Conservation (phyloP, 2,888 invertebrate species). For the Macaria liturata region DNA sequence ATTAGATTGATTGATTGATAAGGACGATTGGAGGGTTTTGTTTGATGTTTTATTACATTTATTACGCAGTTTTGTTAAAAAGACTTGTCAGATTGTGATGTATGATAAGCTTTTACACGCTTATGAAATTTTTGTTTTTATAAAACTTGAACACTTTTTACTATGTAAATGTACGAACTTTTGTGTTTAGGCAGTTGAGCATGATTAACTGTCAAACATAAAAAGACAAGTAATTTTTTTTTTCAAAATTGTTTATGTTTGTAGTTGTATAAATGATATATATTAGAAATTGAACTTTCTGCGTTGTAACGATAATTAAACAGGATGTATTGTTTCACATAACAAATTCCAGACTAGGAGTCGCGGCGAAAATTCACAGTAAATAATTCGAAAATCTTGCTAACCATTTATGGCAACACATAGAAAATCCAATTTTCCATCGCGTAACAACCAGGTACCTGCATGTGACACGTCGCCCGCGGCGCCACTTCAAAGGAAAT, state of each 20-base stretch:
- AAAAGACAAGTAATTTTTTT: too few relatives aligned
- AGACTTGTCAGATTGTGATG: neutral
- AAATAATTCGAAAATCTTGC: conserved; percentile 5
- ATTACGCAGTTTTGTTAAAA: conserved; percentile 4
- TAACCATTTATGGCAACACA: conserved; percentile 14
- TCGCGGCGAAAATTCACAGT: neutral
- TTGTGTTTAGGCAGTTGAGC: too few relatives aligned
- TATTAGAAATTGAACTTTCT: too few relatives aligned
- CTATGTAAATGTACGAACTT: too few relatives aligned
- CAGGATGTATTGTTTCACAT: too few relatives aligned
- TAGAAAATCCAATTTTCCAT: conserved; percentile 57
- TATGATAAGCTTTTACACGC: neutral
- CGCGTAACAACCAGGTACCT: conserved; percentile 71
- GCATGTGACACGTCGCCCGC: conserved; percentile 73
- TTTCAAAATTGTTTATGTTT: too few relatives aligned
- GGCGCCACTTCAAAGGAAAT: conserved; percentile 78
- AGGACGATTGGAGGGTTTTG: conserved; percentile 22
- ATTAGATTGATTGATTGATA: conserved; percentile 38
- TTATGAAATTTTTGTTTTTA: too few relatives aligned
- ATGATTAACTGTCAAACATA: too few relatives aligned
- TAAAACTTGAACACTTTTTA: too few relatives aligned
- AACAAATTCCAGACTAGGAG: too few relatives aligned
- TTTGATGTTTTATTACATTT: conserved; percentile 19
- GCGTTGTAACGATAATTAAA: too few relatives aligned
- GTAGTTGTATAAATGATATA: too few relatives aligned